Evolutionary conservation across 2,888 invertebrate species (phyloP).

Genomic region (Spisula solida): DNA sequence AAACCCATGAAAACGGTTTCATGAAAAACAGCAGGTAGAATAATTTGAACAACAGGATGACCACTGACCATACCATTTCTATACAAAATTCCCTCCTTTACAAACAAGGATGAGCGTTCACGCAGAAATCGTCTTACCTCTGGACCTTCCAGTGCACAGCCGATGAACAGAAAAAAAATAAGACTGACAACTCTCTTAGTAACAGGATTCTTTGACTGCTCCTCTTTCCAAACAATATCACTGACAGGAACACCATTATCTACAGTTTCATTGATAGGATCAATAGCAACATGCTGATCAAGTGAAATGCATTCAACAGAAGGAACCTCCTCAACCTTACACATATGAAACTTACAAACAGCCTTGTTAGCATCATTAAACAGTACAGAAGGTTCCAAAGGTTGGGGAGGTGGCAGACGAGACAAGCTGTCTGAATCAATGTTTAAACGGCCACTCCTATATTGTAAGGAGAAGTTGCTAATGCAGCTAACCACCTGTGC

Average conservation of each 20-base stretch:
- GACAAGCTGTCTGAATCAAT: background rate
- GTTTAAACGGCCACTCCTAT: background rate
- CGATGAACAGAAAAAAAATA: background rate
- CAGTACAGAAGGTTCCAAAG: background rate
- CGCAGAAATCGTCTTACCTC: background rate
- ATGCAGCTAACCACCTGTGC: background rate
- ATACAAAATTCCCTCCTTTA: background rate
- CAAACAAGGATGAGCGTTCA: background rate
- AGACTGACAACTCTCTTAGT: background rate
- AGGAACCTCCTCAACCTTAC: background rate
- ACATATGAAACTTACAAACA: background rate
- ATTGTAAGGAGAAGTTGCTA: background rate
- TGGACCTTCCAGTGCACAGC: background rate
- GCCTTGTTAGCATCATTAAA: constrained; percentile 10
- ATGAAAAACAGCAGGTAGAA: background rate
- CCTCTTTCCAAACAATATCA: constrained; percentile 14
- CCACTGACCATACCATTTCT: background rate
- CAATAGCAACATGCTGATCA: background rate
- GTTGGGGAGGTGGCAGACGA: background rate
- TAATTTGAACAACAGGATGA: constrained; percentile 3
- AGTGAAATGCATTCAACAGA: background rate
- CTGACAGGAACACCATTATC: background rate
- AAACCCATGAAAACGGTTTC: background rate
- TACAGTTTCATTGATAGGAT: background rate
- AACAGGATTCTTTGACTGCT: background rate